These are phyloP conservation scores for Mormyrops attenuatus DNA, from an alignment of 2,797 vertebrate species.

Conservation along the genomic window DNA sequence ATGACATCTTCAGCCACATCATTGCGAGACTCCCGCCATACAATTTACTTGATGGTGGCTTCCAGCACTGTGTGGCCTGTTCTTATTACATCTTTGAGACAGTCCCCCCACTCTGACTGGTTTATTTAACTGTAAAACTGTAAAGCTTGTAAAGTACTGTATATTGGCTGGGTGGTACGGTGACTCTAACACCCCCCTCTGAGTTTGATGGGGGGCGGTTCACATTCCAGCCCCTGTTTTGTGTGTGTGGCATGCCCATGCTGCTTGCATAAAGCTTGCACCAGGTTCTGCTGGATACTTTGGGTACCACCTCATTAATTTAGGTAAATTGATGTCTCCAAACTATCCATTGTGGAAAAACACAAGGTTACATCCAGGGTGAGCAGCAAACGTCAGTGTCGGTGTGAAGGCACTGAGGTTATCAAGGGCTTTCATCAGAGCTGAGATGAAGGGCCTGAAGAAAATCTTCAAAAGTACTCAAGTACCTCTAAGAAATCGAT, in stretches of 20 bases:
- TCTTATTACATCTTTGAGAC: background rate
- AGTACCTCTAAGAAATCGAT: background rate
- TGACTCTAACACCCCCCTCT: background rate
- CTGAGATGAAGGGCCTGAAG: background rate
- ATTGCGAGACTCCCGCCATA: background rate
- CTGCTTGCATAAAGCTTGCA: background rate
- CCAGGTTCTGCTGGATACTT: background rate
- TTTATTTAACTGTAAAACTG: background rate
- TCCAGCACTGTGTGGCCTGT: background rate
- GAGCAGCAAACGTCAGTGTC: background rate
- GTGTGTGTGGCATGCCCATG: background rate
- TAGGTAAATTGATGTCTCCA: background rate
- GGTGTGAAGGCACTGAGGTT: background rate
- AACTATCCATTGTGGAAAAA: background rate
- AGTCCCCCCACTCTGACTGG: background rate
- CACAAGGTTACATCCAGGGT: background rate
- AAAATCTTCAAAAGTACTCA: background rate
- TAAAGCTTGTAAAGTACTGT: background rate
- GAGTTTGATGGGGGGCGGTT: background rate
- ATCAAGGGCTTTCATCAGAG: background rate
- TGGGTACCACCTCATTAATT: background rate
- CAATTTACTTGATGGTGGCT: background rate
- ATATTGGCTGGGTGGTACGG: background rate
- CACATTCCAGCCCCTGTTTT: background rate
- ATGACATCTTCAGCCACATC: background rate